Conservation (phyloP, 2,113 vertebrate species). For the Cairina moschata region DNA sequence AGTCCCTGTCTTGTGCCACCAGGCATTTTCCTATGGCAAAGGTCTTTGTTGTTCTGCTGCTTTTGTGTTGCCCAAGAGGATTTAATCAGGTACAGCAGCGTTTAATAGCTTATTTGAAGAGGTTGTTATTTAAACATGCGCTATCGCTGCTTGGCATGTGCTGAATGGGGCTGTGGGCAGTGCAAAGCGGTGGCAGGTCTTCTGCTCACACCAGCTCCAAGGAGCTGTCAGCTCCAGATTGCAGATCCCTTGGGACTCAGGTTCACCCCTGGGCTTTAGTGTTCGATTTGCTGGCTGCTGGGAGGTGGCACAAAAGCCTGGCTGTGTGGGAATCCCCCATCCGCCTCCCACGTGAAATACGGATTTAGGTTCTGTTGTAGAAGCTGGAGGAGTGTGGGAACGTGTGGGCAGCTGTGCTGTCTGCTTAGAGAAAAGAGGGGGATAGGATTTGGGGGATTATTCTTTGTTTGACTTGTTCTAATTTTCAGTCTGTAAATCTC, state of each 20-base stretch:
- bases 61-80: background rate
- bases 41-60: background rate
- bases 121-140: background rate
- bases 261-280: background rate
- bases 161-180: background rate
- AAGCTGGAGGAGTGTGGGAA: background rate
- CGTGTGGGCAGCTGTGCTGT: background rate
- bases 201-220: background rate
- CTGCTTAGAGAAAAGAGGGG: background rate
- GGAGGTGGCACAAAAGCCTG: accelerated
- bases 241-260: background rate
- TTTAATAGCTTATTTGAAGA: background rate
- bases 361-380: background rate
- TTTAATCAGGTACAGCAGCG: background rate
- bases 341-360: accelerated
- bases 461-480: background rate
- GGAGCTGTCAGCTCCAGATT: background rate
- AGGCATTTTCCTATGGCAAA: background rate
- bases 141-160: accelerated
- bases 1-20: background rate
- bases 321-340: background rate
- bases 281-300: background rate
- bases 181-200: no score
- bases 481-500: background rate
- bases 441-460: background rate